These are phyloP conservation scores for Mycteria americana DNA, from an alignment of 2,797 vertebrate species.

Conservation along the genomic window DNA sequence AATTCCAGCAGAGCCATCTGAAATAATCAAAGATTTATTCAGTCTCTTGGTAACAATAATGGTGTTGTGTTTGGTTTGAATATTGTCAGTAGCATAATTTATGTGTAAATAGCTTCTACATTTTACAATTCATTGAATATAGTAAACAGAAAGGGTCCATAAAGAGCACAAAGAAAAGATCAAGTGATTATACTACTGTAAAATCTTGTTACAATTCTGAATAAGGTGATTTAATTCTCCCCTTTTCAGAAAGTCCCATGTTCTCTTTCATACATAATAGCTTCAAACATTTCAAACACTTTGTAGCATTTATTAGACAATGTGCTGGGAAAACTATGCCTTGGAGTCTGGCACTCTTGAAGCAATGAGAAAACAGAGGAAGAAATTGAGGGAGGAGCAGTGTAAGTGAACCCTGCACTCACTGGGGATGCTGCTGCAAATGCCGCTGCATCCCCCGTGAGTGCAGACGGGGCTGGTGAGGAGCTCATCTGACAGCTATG, in stretches of 20 bases:
- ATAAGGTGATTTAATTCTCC: neutral
- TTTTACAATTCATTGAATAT: neutral
- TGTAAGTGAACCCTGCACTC: neutral
- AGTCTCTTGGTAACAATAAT: neutral
- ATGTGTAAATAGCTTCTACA: neutral
- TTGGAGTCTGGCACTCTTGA: neutral
- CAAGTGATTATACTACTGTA: neutral
- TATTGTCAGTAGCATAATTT: neutral
- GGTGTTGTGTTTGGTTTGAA: neutral
- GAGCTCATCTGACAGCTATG: neutral
- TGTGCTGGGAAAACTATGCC: neutral
- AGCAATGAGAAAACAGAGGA: neutral
- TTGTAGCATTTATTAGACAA: neutral
- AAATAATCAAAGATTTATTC: neutral
- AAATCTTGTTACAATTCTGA: neutral
- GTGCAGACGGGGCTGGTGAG: neutral
- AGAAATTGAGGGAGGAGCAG: neutral
- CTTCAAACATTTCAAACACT: neutral
- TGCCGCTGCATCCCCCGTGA: accelerated
- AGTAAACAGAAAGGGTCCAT: neutral
- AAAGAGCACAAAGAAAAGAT: neutral
- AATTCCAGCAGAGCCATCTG: neutral
- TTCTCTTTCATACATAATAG: neutral
- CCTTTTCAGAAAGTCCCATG: neutral
- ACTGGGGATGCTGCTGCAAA: neutral